These are phyloP conservation scores for Pseudomyrmex pallidus DNA, from an alignment of 1,140 invertebrate genomes.

Conservation along the genomic window DNA sequence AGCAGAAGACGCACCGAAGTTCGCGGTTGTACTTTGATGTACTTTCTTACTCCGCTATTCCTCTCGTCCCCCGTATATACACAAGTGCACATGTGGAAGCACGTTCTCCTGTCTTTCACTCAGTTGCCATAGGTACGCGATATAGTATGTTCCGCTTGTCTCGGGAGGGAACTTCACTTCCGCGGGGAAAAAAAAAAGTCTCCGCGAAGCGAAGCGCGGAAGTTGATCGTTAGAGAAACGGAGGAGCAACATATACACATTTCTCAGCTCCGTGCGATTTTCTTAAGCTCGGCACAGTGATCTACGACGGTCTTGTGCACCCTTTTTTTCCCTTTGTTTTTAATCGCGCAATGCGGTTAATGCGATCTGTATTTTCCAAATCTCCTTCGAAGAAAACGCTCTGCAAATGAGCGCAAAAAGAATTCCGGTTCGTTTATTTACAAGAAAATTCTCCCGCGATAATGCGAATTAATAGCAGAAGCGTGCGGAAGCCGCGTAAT, in stretches of 20 bases:
- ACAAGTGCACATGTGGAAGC: background rate
- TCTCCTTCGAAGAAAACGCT: background rate
- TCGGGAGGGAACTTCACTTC: constrained; percentile 41
- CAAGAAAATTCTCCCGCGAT: constrained; percentile 6
- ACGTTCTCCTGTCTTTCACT: constrained; percentile 7
- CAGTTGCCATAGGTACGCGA: background rate
- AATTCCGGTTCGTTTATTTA: background rate
- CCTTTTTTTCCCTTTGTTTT: background rate
- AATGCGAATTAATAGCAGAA: constrained; percentile 53
- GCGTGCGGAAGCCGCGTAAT: constrained; percentile 33
- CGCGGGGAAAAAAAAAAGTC: constrained; percentile 21
- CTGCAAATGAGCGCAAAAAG: background rate
- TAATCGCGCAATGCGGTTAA: constrained; percentile 28
- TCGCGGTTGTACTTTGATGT: constrained; percentile 49
- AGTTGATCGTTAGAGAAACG: constrained; percentile 41
- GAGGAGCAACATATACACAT: constrained; percentile 3
- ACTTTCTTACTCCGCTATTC: constrained; percentile 21
- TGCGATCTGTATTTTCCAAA: constrained; percentile 6
- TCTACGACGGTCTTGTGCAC: background rate
- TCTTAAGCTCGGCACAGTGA: constrained; percentile 34
- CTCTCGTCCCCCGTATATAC: background rate
- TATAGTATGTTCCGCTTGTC: constrained; percentile 24
- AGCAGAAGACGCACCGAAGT: constrained; percentile 32
- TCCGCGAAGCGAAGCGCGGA: constrained; percentile 1
- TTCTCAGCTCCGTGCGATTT: constrained; percentile 36